Evolutionary conservation across 2,888 invertebrate genomes (phyloP), one percentile per base, ranked within the genome.

Genomic region (Timema cristinae): DNA sequence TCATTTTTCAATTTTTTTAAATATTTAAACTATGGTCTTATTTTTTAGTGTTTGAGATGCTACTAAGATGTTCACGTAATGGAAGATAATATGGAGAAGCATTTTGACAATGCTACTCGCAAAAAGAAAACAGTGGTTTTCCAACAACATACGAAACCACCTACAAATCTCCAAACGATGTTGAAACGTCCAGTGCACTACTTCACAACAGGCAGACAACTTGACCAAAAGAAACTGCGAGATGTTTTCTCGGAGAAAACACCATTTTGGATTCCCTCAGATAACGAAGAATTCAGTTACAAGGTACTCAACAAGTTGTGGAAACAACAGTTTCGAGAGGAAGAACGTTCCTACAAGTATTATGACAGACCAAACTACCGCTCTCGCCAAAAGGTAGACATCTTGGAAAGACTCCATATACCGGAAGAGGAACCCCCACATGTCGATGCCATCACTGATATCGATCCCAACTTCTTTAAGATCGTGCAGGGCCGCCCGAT

Each of bases 381-480:
- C 11, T 68, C 72, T 5, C 72, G 73, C 2, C 72, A 70, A 51
- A 59, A 15, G 15, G 11, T 10, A 32, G 73, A 73, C 67, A 50
- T 73, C 1, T 68, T 73, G 11, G 50, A 68, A 13, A 66, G 73
- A 8, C 70, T 73, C 61, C 68, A 86, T 78, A 85, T 86, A 76
- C 84, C 86, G n/a, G 81, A 82, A 50, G 84, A 86, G 76, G 84
- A 84, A 74, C 51, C 48, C 7, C 10, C 15, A 13, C 51, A 9
- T 1, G 50, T 47, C 10, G 67, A 56, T 9, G 71, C 88, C 1
- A 86, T 90, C 68, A 83, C 87, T 15, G 89, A 90, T 80, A 84
- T 90, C 56, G 89, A 90, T 79, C 87, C 89, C 0, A 85, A 87
- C 75, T 90, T 89, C 79, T 90, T 88, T 78, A 85, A 85, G 1